Percentiles rank a stretch among this genome's conserved stretches.
Conservation (phyloP, 53 echinoderm and acorn worm genomes). For the Pentamera pediparva region DNA sequence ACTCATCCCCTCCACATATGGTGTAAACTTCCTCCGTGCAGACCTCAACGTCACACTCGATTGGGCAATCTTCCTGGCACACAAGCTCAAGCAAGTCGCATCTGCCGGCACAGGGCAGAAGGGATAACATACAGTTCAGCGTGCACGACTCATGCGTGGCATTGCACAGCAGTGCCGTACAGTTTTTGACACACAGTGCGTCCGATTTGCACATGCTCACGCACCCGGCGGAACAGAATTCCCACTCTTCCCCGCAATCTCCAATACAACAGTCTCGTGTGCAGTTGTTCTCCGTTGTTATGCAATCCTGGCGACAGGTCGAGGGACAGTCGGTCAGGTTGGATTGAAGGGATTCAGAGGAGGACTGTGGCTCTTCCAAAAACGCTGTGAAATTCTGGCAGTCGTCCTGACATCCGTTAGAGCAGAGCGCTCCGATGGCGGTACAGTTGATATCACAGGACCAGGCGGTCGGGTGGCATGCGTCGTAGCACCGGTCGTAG, state of each 20-base stretch:
- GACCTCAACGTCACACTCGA: neutral
- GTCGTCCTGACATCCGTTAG: neutral
- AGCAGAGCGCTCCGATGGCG: conserved; percentile 18
- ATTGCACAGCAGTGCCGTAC: neutral
- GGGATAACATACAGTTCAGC: conserved; percentile 30
- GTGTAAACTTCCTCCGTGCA: neutral
- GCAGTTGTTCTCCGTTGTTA: neutral
- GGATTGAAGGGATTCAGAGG: neutral
- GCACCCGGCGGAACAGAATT: neutral
- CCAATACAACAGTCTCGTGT: neutral
- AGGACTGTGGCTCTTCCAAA: neutral
- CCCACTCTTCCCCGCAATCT: neutral
- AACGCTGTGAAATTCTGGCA: neutral
- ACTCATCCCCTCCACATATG: neutral
- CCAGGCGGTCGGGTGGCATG: conserved; percentile 24
- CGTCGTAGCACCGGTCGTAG: conserved; percentile 23
- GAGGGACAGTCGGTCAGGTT: neutral
- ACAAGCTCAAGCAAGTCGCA: conserved; percentile 30
- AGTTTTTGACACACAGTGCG: neutral
- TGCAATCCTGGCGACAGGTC: neutral
- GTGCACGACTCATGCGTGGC: neutral
- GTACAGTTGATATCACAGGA: conserved; percentile 41
- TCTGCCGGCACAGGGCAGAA: conserved; percentile 21
- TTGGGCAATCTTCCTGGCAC: conserved; percentile 28
- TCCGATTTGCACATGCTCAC: neutral